Percentiles rank a stretch among this genome's conserved stretches.
Conservation (phyloP, 2,888 invertebrate genomes). For the Magallana nippona region DNA sequence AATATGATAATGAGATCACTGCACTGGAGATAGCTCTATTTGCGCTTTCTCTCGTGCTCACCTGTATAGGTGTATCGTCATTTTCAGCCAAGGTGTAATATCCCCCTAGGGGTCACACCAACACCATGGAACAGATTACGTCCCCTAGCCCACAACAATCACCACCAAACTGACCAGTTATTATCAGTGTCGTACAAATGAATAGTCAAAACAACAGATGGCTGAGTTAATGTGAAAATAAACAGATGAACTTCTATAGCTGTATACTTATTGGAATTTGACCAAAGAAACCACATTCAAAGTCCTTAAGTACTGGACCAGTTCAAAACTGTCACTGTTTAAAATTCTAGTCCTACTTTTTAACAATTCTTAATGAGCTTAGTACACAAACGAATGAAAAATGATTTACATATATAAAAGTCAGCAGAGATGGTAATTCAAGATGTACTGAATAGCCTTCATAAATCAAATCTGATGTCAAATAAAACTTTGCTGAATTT, state of each 20-base stretch:
- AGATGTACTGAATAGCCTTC: constrained; percentile 19
- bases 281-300: not conserved
- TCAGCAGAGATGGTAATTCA: constrained; percentile 15
- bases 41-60: not conserved
- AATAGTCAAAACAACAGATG: not conserved
- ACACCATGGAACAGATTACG: constrained; percentile 6
- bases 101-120: not conserved
- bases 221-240: not conserved
- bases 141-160: not conserved
- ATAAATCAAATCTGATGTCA: constrained; percentile 14
- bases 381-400: not conserved
- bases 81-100: not conserved
- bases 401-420: constrained; percentile 19
- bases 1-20: constrained; percentile 26
- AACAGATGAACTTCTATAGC: not conserved
- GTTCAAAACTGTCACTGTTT: not conserved
- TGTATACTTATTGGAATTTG: not conserved
- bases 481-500: constrained; percentile 4
- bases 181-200: constrained; percentile 1
- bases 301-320: not conserved
- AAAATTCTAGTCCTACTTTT: not conserved
- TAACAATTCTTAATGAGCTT: not conserved
- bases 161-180: not conserved
- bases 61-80: not conserved
- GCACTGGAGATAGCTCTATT: constrained; percentile 6